Percentiles rank a stretch among this genome's conserved stretches.
Conservation (phyloP, 2,888 invertebrate genomes). For the Chamaedrilus cognettii region DNA sequence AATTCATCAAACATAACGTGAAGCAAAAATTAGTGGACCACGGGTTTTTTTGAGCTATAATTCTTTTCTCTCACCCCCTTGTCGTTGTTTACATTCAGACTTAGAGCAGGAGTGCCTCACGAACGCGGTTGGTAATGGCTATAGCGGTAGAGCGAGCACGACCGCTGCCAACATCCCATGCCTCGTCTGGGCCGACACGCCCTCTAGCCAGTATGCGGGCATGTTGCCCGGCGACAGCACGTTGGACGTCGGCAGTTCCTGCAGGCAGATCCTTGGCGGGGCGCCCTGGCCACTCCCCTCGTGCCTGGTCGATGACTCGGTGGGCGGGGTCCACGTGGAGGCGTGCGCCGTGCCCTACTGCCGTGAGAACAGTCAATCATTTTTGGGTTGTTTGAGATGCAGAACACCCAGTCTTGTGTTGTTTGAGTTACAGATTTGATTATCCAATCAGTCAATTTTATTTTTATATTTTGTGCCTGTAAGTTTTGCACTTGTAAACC, state of each 20-base stretch:
- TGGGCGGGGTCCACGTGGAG: neutral
- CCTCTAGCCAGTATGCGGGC: neutral
- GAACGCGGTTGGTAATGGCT: neutral
- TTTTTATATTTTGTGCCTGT: too few relatives aligned
- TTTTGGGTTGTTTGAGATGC: too few relatives aligned
- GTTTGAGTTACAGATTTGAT: too few relatives aligned
- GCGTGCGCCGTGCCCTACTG: constrained; percentile 1
- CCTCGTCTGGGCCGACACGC: neutral
- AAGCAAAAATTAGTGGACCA: too few relatives aligned
- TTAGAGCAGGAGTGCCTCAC: neutral
- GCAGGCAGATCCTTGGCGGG: neutral
- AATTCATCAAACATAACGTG: too few relatives aligned
- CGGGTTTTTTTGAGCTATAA: too few relatives aligned
- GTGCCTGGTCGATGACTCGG: neutral
- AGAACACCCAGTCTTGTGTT: too few relatives aligned
- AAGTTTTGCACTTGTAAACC: too few relatives aligned
- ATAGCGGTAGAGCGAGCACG: neutral
- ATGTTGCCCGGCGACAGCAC: neutral
- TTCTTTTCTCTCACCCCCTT: too few relatives aligned
- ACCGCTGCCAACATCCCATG: neutral
- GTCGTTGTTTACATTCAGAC: too few relatives aligned
- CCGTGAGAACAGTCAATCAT: neutral
- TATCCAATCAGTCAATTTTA: too few relatives aligned
- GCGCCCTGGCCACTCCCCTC: neutral
- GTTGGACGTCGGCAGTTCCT: neutral